Evolutionary conservation across 2,797 vertebrate species (phyloP), one percentile per base, ranked within the genome.

Genomic region (Austrolebias charrua): DNA sequence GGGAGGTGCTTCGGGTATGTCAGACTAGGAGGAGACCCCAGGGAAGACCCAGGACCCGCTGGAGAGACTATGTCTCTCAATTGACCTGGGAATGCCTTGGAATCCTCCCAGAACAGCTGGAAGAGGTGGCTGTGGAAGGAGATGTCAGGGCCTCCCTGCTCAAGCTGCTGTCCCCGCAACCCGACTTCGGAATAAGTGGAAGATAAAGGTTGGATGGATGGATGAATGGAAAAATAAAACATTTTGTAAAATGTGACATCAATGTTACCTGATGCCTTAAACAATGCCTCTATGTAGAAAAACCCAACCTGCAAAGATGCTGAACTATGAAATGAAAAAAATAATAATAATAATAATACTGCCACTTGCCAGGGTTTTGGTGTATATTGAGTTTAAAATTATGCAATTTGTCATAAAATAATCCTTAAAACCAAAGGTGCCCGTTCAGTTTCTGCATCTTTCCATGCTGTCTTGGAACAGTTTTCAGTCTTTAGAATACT

Each of bases 351-450:
- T 11, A 10, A 47, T 56, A 57, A 74, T 59, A n/a, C 8, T 28
- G 24, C 10, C 24, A 10, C 71, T 20, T 61, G 53, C 49, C 57
- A 55, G 6, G 16, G 66, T 71, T 49, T 50, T 59, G 57, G 53
- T 69, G 12, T 29, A 66, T 70, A 42, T 59, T 69, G 56, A 79
- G 45, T 71, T 63, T 45, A 45, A 62, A 71, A 66, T 54, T 60
- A 11, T 35, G 54, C 59, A 46, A 83, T 54, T 43, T 42, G 40
- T 55, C 55, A 71, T 64, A 61, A 61, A 69, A 82, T 81, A 78
- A 48, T 19, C 66, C 73, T 75, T 79, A 82, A 88, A 92, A 82
- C 89, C 91, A 92, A 91, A 88, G 86, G 86, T 91, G 86, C 84
- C 87, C 82, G 62, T 74, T 11, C 24, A 19, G n/a, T 54, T 35